phyloP scores from a whole-genome alignment of 2,113 vertebrate species.

The Poeciliopsis occidentalis region DNA sequence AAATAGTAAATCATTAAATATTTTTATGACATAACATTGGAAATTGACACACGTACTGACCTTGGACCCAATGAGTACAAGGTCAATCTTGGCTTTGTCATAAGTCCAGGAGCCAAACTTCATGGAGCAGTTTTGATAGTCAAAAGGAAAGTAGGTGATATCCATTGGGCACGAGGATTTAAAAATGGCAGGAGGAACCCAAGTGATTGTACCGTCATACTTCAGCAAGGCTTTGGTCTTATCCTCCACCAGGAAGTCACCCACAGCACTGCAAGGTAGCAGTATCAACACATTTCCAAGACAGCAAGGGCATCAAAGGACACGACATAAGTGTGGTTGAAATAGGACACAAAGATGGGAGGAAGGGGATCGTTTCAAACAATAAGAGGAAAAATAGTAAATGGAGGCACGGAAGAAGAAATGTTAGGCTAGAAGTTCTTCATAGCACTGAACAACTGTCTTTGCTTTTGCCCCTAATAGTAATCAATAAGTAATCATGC shows the following conservation, averaged over 20 bases:
- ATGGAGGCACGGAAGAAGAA: slow-evolving; percentile 26
- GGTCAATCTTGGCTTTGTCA: slow-evolving; percentile 97
- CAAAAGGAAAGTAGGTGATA: slow-evolving; percentile 98
- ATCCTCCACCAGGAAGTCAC: slow-evolving; percentile 93
- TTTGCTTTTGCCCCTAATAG: too few species aligned
- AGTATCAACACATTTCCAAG: background rate
- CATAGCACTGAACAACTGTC: background rate
- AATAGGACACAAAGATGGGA: slow-evolving; percentile 30
- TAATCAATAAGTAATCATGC: background rate
- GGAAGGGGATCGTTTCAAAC: slow-evolving; percentile 17
- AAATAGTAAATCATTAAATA: background rate
- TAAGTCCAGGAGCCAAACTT: slow-evolving; percentile 99
- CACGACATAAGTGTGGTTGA: slow-evolving; percentile 11
- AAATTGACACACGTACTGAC: slow-evolving; percentile 59
- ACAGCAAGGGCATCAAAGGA: background rate
- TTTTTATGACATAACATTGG: background rate
- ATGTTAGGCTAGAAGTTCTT: slow-evolving; percentile 5
- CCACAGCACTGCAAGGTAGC: slow-evolving; percentile 81
- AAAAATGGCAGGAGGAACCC: slow-evolving; percentile 95
- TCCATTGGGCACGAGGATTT: slow-evolving; percentile 99
- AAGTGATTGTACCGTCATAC: slow-evolving; percentile 91
- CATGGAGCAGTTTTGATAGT: slow-evolving; percentile 98
- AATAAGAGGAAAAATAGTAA: slow-evolving; percentile 37
- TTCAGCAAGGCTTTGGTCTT: slow-evolving; percentile 94
- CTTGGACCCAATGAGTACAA: slow-evolving; percentile 93